A percentile compares a stretch with the other conserved stretches of the same genome.
Evolutionary conservation across 2,888 invertebrate genomes (phyloP).

Genomic region (Drosophila kuntzei): DNA sequence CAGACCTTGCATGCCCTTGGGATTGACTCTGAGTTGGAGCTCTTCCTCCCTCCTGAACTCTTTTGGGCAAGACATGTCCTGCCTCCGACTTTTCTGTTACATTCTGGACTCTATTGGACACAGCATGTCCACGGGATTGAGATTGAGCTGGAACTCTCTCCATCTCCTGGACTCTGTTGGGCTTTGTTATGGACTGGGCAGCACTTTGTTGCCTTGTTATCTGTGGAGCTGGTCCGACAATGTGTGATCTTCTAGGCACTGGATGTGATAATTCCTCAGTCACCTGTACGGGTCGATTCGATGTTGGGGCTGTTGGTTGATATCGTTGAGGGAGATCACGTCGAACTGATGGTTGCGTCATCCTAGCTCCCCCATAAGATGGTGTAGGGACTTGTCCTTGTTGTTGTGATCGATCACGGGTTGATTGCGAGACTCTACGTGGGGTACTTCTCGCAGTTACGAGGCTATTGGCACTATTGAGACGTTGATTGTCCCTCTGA

Average conservation of each 20-base stretch:
- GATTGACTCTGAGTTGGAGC: neutral
- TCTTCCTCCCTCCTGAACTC: neutral
- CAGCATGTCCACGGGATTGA: neutral
- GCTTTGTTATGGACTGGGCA: neutral
- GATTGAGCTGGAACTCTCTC: neutral
- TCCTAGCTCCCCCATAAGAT: neutral
- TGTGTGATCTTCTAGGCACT: neutral
- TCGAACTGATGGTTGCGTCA: neutral
- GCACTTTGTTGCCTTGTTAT: neutral
- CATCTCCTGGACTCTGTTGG: neutral
- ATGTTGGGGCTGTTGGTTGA: neutral
- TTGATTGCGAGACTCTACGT: neutral
- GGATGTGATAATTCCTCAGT: neutral
- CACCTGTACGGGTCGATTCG: neutral
- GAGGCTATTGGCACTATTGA: neutral
- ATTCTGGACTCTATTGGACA: neutral
- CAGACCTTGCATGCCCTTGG: neutral
- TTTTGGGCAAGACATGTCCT: neutral
- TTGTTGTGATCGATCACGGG: neutral
- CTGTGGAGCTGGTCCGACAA: neutral
- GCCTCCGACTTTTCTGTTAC: neutral
- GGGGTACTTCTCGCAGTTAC: neutral
- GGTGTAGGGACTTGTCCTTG: neutral
- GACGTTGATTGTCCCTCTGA: neutral
- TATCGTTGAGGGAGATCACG: constrained; percentile 3